A percentile compares a stretch with the other conserved stretches of the same genome.
Evolutionary conservation across 2,797 vertebrate genomes (phyloP).

Genomic region (Alca torda): DNA sequence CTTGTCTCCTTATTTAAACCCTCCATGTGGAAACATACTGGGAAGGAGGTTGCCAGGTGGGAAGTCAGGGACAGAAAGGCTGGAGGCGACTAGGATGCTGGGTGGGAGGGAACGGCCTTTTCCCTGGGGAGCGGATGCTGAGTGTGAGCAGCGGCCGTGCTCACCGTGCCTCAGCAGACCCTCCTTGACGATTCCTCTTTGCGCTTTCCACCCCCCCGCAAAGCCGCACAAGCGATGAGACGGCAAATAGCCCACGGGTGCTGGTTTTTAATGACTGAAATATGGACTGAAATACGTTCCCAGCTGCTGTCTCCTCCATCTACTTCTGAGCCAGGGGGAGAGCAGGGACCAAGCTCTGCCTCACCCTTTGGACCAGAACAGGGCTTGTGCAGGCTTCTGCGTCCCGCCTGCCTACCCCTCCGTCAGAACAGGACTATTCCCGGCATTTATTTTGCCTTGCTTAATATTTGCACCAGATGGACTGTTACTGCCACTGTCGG

Average conservation of each 20-base stretch:
- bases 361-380: not conserved
- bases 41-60: not conserved
- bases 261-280: too few relatives aligned
- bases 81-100: not conserved
- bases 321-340: rapidly evolving
- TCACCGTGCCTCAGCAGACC: not conserved
- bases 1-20: not conserved
- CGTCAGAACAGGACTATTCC: not conserved
- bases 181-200: not conserved
- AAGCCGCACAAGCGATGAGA: not conserved
- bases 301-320: not conserved
- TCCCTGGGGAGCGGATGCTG: not conserved
- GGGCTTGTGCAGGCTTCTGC: not conserved
- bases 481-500: not conserved
- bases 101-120: not conserved
- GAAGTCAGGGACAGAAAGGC: not conserved
- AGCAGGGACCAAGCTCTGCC: not conserved
- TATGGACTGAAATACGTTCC: too few relatives aligned
- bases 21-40: not conserved
- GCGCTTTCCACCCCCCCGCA: not conserved
- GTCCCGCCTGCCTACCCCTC: not conserved
- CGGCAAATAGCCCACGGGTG: not conserved
- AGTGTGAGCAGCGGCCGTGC: not conserved
- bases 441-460: not conserved
- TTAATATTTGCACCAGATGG: not conserved